Evolutionary conservation across 2,113 vertebrate species (phyloP).

Genomic region (Ascaphus truei): DNA sequence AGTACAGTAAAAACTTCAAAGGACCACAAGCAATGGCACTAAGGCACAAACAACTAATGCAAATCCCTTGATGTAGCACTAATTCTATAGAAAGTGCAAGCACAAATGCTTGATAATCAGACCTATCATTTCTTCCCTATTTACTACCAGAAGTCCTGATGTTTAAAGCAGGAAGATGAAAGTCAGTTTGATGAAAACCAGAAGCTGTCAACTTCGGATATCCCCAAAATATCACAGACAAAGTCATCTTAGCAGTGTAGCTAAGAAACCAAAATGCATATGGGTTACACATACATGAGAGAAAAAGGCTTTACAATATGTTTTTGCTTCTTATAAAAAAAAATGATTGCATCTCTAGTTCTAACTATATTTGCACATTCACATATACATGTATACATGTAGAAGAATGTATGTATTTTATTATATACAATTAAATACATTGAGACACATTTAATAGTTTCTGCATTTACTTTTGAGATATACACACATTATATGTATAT

Average conservation of each 20-base stretch:
- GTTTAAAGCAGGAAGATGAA: constrained; percentile 4
- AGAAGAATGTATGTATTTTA: too few species aligned
- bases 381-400: too few species aligned
- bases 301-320: too few species aligned
- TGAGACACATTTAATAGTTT: too few species aligned
- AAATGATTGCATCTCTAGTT: too few species aligned
- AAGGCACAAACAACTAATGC: neutral
- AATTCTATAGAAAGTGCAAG: neutral
- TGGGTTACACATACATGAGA: too few species aligned
- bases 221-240: neutral
- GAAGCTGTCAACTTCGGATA: neutral
- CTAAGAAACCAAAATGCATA: too few species aligned
- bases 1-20: neutral
- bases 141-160: neutral
- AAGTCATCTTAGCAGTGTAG: neutral
- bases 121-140: neutral
- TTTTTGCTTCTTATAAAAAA: too few species aligned
- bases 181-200: constrained; percentile 1
- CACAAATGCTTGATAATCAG: constrained; percentile 4
- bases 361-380: too few species aligned
- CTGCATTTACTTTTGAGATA: too few species aligned
- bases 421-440: too few species aligned
- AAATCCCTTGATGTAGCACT: neutral
- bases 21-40: neutral
- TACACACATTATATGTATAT: too few species aligned